Evolutionary conservation across 2,113 vertebrate genomes (phyloP), one percentile per base, ranked within the genome.

Genomic region (Lepus timidus): DNA sequence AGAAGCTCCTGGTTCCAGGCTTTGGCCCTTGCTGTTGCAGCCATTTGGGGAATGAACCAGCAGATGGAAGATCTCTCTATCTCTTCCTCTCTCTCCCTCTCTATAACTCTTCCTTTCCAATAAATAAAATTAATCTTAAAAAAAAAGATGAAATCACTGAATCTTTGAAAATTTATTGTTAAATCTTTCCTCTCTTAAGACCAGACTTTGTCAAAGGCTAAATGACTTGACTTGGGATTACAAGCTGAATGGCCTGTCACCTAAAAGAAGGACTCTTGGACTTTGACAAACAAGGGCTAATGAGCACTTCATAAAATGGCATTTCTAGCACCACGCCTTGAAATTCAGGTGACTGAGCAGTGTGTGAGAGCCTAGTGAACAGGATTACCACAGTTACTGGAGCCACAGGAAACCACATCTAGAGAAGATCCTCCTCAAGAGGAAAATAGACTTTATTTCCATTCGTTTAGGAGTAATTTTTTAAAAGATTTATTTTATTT

Each of bases 401-500:
- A 19, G 25, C 39, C 52, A 49, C 27, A 9, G 62, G 55, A 62
- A 85, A 81, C 12, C 22, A 25, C 61, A 89, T 25, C 80, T 70
- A 22, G 12, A 44, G 20, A 27, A 67, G 25, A n/a, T 39, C 7
- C 22, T 70, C n/a, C 61, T 86, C 58, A 75, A 82, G n/a, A 82
- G 62, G 71, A 80, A 94, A 83, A 51, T 19, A 14, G 19, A 55
- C 64, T 81, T 94, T 92, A 71, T 52, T 74, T 67, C 16, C 33
- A 36, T 33, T 88, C 55, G 29, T 71, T 80, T 70, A 5, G 17
- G 55, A 16, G 55, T 58, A 58, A 17, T 79, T 31, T 81, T 82
- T 64, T 62, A 44, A 44, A 44, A 44, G 44, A 44, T 44, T 44
- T 44, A 44, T 44, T 44, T 44, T 44, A 44, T 44, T 44, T 44